Percentiles rank a stretch among this genome's conserved stretches.
phyloP scores from a whole-genome alignment of 2,797 vertebrate species.

The Helostoma temminkii region DNA sequence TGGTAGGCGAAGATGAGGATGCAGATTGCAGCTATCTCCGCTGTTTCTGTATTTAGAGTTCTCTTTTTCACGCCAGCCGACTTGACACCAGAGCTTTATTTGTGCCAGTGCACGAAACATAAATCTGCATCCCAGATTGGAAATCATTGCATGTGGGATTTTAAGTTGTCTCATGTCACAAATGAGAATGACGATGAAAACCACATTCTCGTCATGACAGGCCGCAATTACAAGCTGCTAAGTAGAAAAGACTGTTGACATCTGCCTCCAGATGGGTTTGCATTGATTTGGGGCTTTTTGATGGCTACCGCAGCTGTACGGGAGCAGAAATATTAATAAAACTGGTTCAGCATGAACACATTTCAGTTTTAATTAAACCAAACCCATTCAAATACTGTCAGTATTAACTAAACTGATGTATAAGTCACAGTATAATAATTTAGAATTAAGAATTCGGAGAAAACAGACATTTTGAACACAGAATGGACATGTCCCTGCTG shows the following conservation, averaged over 20 bases:
- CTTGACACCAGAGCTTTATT: neutral
- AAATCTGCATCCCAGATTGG: neutral
- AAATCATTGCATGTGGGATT: neutral
- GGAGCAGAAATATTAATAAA: neutral
- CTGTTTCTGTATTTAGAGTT: constrained; percentile 6
- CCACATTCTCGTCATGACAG: neutral
- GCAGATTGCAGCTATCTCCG: neutral
- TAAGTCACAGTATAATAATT: no score
- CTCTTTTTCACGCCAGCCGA: neutral
- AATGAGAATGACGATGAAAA: neutral
- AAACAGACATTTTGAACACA: no score
- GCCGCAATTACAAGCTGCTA: neutral
- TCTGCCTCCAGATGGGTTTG: neutral
- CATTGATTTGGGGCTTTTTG: neutral
- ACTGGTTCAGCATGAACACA: no score
- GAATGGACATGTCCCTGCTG: no score
- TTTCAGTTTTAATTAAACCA: no score
- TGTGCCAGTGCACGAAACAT: neutral
- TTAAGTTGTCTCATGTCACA: neutral
- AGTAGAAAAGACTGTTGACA: neutral
- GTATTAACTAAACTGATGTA: no score
- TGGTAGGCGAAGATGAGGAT: constrained; percentile 1
- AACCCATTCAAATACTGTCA: no score
- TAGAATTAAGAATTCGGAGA: no score
- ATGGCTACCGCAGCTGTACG: neutral